phyloP scores from a whole-genome alignment of 2,888 invertebrate species.

The Campoletis raptor region DNA sequence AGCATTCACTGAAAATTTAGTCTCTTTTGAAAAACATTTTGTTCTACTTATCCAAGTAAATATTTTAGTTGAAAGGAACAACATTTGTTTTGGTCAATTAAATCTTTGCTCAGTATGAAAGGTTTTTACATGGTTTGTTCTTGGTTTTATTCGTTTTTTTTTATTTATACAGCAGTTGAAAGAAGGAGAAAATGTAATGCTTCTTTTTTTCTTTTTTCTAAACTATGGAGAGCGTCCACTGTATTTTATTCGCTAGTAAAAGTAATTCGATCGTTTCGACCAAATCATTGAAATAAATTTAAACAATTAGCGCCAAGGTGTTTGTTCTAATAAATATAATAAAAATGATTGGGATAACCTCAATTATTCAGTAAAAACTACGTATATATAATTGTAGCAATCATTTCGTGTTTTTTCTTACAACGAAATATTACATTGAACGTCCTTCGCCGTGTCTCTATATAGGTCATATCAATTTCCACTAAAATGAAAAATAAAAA shows the following conservation, averaged over 20 bases:
- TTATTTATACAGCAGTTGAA: too few relatives aligned
- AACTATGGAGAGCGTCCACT: not conserved
- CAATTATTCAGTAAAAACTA: not conserved
- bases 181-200: too few relatives aligned
- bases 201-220: not conserved
- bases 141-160: too few relatives aligned
- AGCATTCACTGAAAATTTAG: too few relatives aligned
- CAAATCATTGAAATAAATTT: not conserved
- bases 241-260: not conserved
- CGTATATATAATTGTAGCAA: not conserved
- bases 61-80: too few relatives aligned
- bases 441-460: not conserved
- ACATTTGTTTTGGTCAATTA: too few relatives aligned
- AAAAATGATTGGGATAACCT: not conserved
- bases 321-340: not conserved
- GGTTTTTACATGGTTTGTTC: too few relatives aligned
- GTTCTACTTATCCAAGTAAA: too few relatives aligned
- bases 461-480: not conserved
- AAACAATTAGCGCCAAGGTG: not conserved
- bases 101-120: too few relatives aligned
- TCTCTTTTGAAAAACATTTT: too few relatives aligned
- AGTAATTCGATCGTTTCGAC: not conserved
- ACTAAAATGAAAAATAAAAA: not conserved
- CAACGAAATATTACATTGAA: not conserved
- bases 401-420: not conserved